Base-by-base conservation (phyloP, 64 coral and sea anemone genomes). In the Montipora sp. region DNA sequence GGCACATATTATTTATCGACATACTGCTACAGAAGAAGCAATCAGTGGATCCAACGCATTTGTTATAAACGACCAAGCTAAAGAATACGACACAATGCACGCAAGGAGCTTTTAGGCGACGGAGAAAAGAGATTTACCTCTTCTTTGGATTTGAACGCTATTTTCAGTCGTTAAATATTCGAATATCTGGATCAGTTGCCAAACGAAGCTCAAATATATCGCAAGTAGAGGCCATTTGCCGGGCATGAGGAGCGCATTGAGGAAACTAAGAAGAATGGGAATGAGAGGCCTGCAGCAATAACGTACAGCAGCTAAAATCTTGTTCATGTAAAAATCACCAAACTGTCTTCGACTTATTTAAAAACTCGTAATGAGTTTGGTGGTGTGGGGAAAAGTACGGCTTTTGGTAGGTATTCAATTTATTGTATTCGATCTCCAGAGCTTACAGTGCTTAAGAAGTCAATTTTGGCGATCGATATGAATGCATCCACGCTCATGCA, bases 91-190 rank as follows among this genome's bases (percentile, higher is more conserved):
- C 11, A 57, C 53, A 8, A 11, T 57, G 53, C 2, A 0, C 7
- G 6, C 53, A 57, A 57, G 7, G 53, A 57, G 53, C 53, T 36
- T 36, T 36, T 36, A 36, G 36, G 36, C 36, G 36, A 36, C 36
- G 36, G 36, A 48, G 7, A 50, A 70, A 48, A 49, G 18, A 20
- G 16, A 69, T 8, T 1, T 23, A 85, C 82, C 82, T 50, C 50
- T 71, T 5, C 19, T 16, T 48, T 49, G 45, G 15, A 8, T 71
- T 85, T n/a, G 43, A 50, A 9, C 18, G 47, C 14, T 21, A 3
- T 50, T n/a, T 71, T 85, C 65, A 85, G 18, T 3, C 6, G 60
- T 85, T 18, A 85, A 66, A 72, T 85, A 72, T 70, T 85, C 82
- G 2, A 63, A 10, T 71, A 85, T 49, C 66, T 18, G 45, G 60